A percentile compares a stretch with the other conserved stretches of the same genome.
Conservation (phyloP, 2,113 vertebrate genomes). For the Ammospiza caudacuta region DNA sequence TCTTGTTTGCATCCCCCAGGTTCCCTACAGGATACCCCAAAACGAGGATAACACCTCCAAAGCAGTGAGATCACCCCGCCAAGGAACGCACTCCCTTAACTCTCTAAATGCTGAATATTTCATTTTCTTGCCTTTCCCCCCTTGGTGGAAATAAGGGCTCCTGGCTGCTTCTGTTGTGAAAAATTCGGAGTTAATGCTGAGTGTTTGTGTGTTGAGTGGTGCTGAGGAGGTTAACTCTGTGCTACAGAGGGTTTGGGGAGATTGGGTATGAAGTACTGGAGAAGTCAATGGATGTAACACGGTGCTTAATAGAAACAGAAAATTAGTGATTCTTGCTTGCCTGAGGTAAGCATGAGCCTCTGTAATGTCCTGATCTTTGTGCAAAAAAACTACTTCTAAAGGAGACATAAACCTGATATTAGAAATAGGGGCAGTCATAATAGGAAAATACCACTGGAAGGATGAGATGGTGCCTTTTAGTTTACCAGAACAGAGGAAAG, state of each 20-base stretch:
- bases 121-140: neutral
- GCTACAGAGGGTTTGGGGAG: neutral
- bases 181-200: neutral
- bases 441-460: slow-evolving; percentile 26
- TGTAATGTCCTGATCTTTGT: slow-evolving; percentile 64
- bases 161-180: neutral
- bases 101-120: neutral
- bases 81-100: accelerated
- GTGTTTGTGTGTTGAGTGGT: neutral
- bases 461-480: slow-evolving; percentile 6
- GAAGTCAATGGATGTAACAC: slow-evolving; percentile 10
- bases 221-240: slow-evolving; percentile 12
- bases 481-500: neutral
- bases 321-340: slow-evolving; percentile 61
- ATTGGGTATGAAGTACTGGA: neutral
- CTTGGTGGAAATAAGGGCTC: neutral
- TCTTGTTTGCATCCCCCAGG: accelerated
- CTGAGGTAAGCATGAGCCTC: slow-evolving; percentile 49
- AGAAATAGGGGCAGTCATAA: slow-evolving; percentile 43
- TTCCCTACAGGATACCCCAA: accelerated
- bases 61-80: neutral
- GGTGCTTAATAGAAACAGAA: slow-evolving; percentile 58
- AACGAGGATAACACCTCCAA: neutral
- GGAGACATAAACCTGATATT: slow-evolving; percentile 53
- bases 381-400: slow-evolving; percentile 36